A percentile compares a stretch with the other conserved stretches of the same genome.
Evolutionary conservation across 2,113 vertebrate genomes (phyloP).

Genomic region (Dolichallabes microphthalmus): DNA sequence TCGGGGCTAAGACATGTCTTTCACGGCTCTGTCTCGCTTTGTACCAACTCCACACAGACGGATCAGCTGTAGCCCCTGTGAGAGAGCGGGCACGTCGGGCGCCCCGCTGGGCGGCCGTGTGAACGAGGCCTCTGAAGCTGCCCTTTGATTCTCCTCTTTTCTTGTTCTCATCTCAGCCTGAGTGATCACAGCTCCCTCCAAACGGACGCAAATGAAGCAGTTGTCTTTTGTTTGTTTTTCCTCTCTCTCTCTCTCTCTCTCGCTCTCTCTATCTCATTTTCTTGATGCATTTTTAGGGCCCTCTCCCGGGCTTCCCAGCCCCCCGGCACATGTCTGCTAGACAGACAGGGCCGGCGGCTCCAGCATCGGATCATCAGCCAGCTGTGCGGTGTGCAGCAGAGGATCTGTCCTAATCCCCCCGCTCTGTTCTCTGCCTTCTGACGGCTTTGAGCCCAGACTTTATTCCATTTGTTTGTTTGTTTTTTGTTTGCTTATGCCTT

Average conservation of each 20-base stretch:
- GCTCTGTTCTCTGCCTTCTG: constrained; percentile 74
- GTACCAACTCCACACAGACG: constrained; percentile 39
- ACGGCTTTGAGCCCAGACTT: constrained; percentile 66
- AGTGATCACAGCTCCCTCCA: constrained; percentile 67
- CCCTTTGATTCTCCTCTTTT: constrained; percentile 61
- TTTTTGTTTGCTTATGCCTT: constrained; percentile 73
- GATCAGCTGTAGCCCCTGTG: constrained; percentile 37
- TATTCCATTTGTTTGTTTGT: constrained; percentile 73
- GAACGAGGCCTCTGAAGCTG: constrained; percentile 59
- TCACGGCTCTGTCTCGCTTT: constrained; percentile 39
- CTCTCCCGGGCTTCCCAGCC: constrained; percentile 63
- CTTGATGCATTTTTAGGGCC: constrained; percentile 52
- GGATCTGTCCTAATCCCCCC: constrained; percentile 78
- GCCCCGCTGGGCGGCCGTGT: constrained; percentile 52
- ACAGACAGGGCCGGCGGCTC: constrained; percentile 60
- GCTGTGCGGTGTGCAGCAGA: constrained; percentile 78
- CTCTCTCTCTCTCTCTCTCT: background rate
- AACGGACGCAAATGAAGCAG: constrained; percentile 62
- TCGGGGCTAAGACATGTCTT: constrained; percentile 43
- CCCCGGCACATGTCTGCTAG: constrained; percentile 67
- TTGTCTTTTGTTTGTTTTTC: constrained; percentile 61
- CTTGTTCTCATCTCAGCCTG: constrained; percentile 57
- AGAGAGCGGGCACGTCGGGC: background rate
- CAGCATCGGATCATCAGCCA: constrained; percentile 81
- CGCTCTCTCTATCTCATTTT: background rate